Percentiles rank a stretch among this genome's conserved stretches.
Evolutionary conservation across 1,140 invertebrate species (phyloP).

Genomic region (Temnothorax nylanderi): DNA sequence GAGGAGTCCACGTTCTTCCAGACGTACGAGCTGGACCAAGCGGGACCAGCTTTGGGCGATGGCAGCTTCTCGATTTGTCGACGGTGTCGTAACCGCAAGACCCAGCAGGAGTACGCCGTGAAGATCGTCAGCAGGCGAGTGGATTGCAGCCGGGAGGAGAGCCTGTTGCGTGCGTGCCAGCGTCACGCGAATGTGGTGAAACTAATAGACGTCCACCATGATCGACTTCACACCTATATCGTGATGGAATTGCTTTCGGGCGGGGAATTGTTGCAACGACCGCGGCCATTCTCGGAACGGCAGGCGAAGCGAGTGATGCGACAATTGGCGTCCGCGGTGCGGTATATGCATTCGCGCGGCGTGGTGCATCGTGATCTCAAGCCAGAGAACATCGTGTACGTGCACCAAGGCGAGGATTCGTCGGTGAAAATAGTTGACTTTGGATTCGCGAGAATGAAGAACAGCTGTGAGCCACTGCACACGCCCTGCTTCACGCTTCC

Average conservation of each 20-base stretch:
- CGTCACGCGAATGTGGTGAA: conserved; percentile 96
- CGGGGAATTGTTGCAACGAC: conserved; percentile 93
- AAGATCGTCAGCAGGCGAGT: conserved; percentile 95
- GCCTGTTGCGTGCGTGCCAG: conserved; percentile 92
- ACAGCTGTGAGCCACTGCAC: conserved; percentile 88
- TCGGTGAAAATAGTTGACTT: conserved; percentile 95
- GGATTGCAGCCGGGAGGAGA: conserved; percentile 92
- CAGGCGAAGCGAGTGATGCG: conserved; percentile 90
- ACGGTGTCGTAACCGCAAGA: conserved; percentile 91
- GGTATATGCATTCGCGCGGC: conserved; percentile 92
- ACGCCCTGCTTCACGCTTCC: conserved; percentile 96
- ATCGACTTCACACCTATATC: conserved; percentile 93
- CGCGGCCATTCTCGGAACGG: conserved; percentile 89
- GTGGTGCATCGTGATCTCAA: conserved; percentile 96
- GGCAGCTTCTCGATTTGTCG: conserved; percentile 96
- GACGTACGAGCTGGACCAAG: conserved; percentile 92
- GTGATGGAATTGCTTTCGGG: conserved; percentile 95
- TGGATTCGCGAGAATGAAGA: conserved; percentile 93
- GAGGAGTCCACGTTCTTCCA: conserved; percentile 95
- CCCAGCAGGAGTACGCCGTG: conserved; percentile 93
- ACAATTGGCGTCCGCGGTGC: conserved; percentile 93
- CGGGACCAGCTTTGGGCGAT: conserved; percentile 91
- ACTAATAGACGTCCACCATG: conserved; percentile 93
- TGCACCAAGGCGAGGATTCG: conserved; percentile 87
- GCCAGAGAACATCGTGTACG: conserved; percentile 95